These are phyloP conservation scores for Chrysaora quinquecirrha DNA, from an alignment of 30 jellyfish, hydroid and myxozoan species.

Conservation along the genomic window DNA sequence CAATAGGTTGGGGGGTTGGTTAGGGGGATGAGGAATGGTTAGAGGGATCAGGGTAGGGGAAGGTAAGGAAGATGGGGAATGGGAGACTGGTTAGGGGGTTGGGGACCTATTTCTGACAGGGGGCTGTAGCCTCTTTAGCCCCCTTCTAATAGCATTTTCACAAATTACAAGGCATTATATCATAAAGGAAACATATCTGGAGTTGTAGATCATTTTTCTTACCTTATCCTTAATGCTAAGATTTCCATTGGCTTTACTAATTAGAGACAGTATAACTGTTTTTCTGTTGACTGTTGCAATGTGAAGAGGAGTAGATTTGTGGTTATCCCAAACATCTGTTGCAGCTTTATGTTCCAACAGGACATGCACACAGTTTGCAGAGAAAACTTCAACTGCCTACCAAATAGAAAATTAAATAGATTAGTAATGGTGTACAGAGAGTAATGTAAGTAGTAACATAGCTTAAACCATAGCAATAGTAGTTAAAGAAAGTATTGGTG, in stretches of 20 bases:
- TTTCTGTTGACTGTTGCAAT: constrained; percentile 63
- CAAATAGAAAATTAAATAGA: background rate
- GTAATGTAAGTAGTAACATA: background rate
- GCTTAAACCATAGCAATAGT: background rate
- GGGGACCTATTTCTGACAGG: no score
- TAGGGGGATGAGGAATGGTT: no score
- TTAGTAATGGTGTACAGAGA: background rate
- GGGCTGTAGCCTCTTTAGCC: no score
- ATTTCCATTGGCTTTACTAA: constrained; percentile 52
- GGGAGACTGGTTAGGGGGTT: no score
- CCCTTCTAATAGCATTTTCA: no score
- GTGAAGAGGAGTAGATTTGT: constrained; percentile 54
- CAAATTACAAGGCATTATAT: no score
- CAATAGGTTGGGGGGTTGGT: no score
- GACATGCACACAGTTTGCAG: constrained; percentile 42
- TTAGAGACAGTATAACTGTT: constrained; percentile 34
- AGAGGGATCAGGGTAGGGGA: no score
- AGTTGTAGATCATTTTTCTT: no score
- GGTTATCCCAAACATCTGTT: constrained; percentile 37
- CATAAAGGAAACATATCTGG: no score
- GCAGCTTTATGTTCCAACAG: constrained; percentile 52
- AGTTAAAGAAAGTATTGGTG: background rate
- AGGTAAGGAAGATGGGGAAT: no score
- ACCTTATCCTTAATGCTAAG: constrained; percentile 48
- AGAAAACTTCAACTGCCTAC: constrained; percentile 60